Conservation (phyloP, 1,140 invertebrate genomes). For the Bombus sylvicola region DNA sequence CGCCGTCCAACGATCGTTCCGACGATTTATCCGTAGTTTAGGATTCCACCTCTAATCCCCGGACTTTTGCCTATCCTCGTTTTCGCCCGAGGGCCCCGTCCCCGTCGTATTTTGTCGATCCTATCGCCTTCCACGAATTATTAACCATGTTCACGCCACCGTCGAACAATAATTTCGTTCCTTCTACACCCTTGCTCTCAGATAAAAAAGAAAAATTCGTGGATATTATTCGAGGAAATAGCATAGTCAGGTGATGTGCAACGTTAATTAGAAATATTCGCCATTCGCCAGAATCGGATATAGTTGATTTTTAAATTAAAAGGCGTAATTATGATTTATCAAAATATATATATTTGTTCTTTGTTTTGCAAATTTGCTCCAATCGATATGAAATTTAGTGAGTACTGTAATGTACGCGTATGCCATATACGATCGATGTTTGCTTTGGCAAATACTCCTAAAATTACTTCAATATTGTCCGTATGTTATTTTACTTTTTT, state of each 20-base stretch:
- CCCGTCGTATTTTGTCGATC: constrained; percentile 5
- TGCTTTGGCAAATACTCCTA: neutral
- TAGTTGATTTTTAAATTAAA: neutral
- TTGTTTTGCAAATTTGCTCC: too few relatives aligned
- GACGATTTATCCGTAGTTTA: constrained; percentile 43
- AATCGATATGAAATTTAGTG: neutral
- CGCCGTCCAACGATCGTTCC: neutral
- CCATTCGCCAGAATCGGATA: neutral
- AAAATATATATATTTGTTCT: neutral
- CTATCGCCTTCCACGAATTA: constrained; percentile 16
- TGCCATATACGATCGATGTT: neutral
- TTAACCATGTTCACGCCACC: constrained; percentile 2
- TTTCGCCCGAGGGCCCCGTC: neutral
- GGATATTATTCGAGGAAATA: neutral
- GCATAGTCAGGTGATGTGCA: neutral
- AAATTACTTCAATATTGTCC: neutral
- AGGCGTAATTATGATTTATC: too few relatives aligned
- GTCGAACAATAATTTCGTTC: neutral
- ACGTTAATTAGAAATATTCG: neutral
- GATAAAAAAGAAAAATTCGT: neutral
- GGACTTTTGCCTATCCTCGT: constrained; percentile 20
- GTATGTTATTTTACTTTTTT: too few relatives aligned
- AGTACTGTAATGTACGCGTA: too few relatives aligned
- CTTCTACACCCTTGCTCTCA: rapidly evolving
- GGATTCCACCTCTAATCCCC: constrained; percentile 37